phyloP scores from a whole-genome alignment of 2,888 invertebrate species.

The Zelleria hepariella region DNA sequence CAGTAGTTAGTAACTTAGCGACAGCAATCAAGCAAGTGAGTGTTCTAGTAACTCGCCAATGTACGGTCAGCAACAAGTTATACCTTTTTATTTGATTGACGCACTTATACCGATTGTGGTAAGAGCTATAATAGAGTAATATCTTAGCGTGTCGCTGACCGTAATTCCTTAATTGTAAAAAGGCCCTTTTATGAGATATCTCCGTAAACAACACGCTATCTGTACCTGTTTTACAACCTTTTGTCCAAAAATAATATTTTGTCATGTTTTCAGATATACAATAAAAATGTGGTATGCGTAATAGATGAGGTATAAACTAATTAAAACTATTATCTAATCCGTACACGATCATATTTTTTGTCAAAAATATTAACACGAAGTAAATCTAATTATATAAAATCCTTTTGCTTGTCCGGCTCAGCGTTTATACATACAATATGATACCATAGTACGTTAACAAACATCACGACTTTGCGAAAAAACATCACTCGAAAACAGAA shows the following conservation, averaged over 20 bases:
- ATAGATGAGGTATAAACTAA: slow-evolving; percentile 39
- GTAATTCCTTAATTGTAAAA: not conserved
- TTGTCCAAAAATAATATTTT: not conserved
- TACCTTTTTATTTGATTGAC: too few relatives aligned
- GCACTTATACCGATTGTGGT: too few relatives aligned
- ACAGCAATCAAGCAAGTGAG: too few relatives aligned
- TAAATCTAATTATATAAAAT: too few relatives aligned
- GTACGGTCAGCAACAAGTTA: too few relatives aligned
- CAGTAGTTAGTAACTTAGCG: too few relatives aligned
- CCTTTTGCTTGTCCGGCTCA: too few relatives aligned
- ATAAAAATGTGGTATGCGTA: slow-evolving; percentile 46
- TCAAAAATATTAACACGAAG: not conserved
- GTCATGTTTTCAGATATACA: slow-evolving; percentile 39
- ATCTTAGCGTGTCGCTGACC: too few relatives aligned
- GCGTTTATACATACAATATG: too few relatives aligned
- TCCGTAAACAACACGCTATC: not conserved
- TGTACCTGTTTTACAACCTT: not conserved
- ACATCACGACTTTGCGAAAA: not conserved
- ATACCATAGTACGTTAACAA: not conserved
- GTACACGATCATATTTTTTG: slow-evolving; percentile 5
- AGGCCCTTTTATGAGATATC: not conserved
- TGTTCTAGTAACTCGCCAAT: too few relatives aligned
- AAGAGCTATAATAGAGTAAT: too few relatives aligned
- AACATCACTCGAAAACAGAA: not conserved
- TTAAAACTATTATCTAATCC: slow-evolving; percentile 3